A percentile compares a stretch with the other conserved stretches of the same genome.
phyloP scores from a whole-genome alignment of 2,888 invertebrate genomes.

The Sarcophaga caerulescens region DNA sequence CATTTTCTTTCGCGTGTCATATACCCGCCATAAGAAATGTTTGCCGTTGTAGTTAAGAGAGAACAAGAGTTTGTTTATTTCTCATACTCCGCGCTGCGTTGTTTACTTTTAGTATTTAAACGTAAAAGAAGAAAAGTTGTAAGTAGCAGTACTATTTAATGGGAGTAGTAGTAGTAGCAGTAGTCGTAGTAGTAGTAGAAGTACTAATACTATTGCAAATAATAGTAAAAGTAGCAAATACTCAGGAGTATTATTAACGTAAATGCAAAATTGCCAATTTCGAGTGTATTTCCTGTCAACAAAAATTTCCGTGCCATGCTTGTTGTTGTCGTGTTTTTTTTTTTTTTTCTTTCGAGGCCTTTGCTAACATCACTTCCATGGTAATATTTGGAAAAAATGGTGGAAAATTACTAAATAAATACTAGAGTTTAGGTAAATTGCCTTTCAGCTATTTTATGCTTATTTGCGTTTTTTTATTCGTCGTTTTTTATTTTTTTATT shows the following conservation, averaged over 20 bases:
- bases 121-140: constrained; percentile 28
- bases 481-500: not conserved
- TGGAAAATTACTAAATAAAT: constrained; percentile 64
- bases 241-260: constrained; percentile 81
- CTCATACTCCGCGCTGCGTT: constrained; percentile 6
- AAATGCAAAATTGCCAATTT: constrained; percentile 81
- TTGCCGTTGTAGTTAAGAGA: not conserved
- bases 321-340: no score
- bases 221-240: constrained; percentile 75
- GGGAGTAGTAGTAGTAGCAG: constrained; percentile 28
- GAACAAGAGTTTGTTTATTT: not conserved
- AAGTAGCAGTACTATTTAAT: constrained; percentile 63
- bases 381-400: constrained; percentile 37
- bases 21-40: constrained; percentile 32
- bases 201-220: constrained; percentile 40
- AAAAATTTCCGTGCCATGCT: constrained; percentile 74
- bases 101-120: constrained; percentile 43
- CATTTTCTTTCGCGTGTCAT: constrained; percentile 35
- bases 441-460: constrained; percentile 49
- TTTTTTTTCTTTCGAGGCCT: constrained; percentile 26
- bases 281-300: constrained; percentile 81
- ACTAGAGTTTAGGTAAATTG: constrained; percentile 58
- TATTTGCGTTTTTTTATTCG: constrained; percentile 2
- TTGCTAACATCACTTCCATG: not conserved
- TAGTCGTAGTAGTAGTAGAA: constrained; percentile 57